Percentiles rank a stretch among this genome's conserved stretches.
Evolutionary conservation across 2,888 invertebrate genomes (phyloP).

Genomic region (Megalurothrips usitatus): DNA sequence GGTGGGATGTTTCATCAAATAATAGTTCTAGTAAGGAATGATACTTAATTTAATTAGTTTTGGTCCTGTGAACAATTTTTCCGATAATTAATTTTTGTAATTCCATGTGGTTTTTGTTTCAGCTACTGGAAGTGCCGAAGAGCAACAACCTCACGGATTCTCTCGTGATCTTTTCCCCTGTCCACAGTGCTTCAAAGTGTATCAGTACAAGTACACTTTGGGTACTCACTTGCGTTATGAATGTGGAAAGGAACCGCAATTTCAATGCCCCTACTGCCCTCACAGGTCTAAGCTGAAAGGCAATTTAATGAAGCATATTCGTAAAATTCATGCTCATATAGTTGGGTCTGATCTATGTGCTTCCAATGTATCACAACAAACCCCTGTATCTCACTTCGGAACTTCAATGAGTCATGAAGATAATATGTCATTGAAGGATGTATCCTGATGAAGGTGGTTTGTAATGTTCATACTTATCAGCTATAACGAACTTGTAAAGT

Average conservation of each 20-base stretch:
- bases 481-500: too few relatives aligned
- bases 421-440: not conserved
- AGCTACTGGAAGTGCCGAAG: constrained; percentile 35
- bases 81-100: not conserved
- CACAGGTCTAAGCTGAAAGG: constrained; percentile 44
- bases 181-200: constrained; percentile 43
- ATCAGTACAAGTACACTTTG: constrained; percentile 44
- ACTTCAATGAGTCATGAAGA: not conserved
- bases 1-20: not conserved
- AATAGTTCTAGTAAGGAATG: not conserved
- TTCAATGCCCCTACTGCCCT: constrained; percentile 46
- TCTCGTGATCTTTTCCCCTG: constrained; percentile 41
- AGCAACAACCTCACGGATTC: constrained; percentile 9
- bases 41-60: not conserved
- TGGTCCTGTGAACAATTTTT: not conserved
- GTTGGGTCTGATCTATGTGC: not conserved
- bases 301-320: constrained; percentile 44
- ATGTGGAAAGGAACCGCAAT: constrained; percentile 47
- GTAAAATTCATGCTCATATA: constrained; percentile 40
- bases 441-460: too few relatives aligned
- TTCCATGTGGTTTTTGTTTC: not conserved
- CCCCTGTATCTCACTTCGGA: not conserved
- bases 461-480: too few relatives aligned
- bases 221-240: constrained; percentile 46
- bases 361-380: not conserved